phyloP scores from a whole-genome alignment of 2,888 invertebrate genomes.

The Branchipolynoe longqiensis region DNA sequence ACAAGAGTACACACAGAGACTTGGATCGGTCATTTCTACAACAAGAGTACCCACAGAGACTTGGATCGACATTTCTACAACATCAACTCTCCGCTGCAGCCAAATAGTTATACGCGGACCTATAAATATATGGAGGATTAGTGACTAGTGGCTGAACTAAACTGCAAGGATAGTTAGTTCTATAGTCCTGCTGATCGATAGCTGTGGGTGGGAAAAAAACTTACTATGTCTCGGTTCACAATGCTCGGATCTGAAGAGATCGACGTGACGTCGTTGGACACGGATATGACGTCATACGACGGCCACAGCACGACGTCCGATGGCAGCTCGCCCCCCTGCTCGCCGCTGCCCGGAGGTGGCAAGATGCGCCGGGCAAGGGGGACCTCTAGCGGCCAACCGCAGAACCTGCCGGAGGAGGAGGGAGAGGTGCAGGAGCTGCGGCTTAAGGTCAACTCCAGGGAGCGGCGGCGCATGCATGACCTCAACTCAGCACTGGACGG shows the following conservation, averaged over 20 bases:
- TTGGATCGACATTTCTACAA: too few species aligned
- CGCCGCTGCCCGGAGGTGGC: background rate
- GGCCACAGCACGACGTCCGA: slow-evolving; percentile 33
- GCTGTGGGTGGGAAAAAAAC: too few species aligned
- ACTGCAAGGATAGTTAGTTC: too few species aligned
- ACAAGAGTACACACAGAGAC: too few species aligned
- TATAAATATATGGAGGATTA: too few species aligned
- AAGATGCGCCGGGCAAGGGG: slow-evolving; percentile 30
- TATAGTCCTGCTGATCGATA: too few species aligned
- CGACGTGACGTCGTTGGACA: slow-evolving; percentile 52
- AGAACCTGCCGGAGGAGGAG: slow-evolving; percentile 65
- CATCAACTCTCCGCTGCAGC: too few species aligned
- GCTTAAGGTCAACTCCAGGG: slow-evolving; percentile 83
- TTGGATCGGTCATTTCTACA: too few species aligned
- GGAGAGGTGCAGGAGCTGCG: slow-evolving; percentile 77
- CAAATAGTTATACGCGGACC: too few species aligned
- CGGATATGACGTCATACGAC: background rate
- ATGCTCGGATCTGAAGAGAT: slow-evolving; percentile 53
- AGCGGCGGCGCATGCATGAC: slow-evolving; percentile 83
- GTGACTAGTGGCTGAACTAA: too few species aligned
- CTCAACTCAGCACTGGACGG: slow-evolving; percentile 82
- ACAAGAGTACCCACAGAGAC: too few species aligned
- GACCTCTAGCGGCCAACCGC: background rate
- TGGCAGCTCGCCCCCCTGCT: slow-evolving; percentile 27
- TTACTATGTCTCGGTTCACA: too few species aligned